Evolutionary conservation across 2,888 invertebrate genomes (phyloP), one percentile per base, ranked within the genome.

Genomic region (Herminia tarsipennalis): DNA sequence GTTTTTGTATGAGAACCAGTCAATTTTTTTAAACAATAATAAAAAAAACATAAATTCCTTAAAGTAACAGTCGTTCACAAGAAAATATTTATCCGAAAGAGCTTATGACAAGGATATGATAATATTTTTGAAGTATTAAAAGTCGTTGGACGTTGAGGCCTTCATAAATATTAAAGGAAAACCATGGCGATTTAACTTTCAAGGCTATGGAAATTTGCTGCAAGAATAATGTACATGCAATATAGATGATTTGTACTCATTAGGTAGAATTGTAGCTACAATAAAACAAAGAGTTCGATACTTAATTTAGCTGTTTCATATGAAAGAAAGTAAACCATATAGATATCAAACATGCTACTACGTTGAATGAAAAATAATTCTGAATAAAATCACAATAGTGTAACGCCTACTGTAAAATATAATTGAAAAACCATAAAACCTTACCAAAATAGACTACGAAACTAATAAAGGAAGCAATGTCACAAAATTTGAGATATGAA

Each of bases 91-190:
- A 69, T 76, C 62, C 61, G 52, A 51, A 68, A 67, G 64, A 71
- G 69, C 73, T 78, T 73, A 72, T 70, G 69, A 71, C 70, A 77
- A 76, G 66, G 75, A 77, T 78, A 78, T 77, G 73, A 78, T 77
- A 83, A 82, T 82, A 77, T 76, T 80, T 73, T 58, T 56, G 58
- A 83, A 84, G 78, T 79, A 83, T 82, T 79, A 80, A 81, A 81
- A 83, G 77, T 79, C 78, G 66, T 70, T 75, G 80, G 80, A 77
- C 81, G 78, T 71, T 72, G 70, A 65, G 56, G 64, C 64, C 76
- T 78, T 84, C 82, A 86, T 87, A 87, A 87, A 87, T 87, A 85
- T 85, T 83, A 78, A 86, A 83, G 78, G 73, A 79, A 81, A 76
- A 71, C 79, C 78, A 79, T 76, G 70, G 72, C 74, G 81, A 83